Base-by-base conservation (phyloP, 1,140 invertebrate genomes). In the Acromyrmex charruanus region DNA sequence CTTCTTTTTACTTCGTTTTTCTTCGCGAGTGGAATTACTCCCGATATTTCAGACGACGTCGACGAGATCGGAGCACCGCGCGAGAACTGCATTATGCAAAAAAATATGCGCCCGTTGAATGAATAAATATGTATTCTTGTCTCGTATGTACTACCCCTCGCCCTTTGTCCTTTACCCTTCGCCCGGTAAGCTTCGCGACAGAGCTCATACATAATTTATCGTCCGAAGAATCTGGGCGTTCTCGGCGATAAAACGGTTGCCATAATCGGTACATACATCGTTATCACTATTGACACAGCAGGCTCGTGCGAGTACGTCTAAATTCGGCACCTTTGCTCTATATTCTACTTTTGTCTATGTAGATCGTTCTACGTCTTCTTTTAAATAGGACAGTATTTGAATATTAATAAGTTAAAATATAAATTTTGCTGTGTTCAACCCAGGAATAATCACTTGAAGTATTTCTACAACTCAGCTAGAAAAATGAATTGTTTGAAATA, bases 71-170 rank as follows among this genome's bases (percentile, higher is more conserved):
- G 69, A 18, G 74, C 49, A 65, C 65, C 71, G 86, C 74, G 90
- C 65, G 74, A 68, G 35, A 85, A 81, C 90, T 91, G 74, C 74
- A 92, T 92, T 92, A 92, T 92, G 91, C 84, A 92, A 92, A 92
- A 92, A 87, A 91, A 89, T 90, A 89, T 88, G 88, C 85, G 86
- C 77, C 88, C 87, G 87, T 90, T 91, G 90, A 84, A 77, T 75
- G 88, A 92, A 91, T 90, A 91, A 91, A 91, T 93, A 90, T 93
- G 89, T 91, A 91, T 93, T 89, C 87, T 85, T 82, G 59, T 90
- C 89, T 39, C 82, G 71, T 75, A 77, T 65, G 72, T 49, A 71
- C 31, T 39, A 69, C n/a, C 72, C 18, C 61, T 79, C 49, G 82
- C 59, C 69, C 53, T 86, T 86, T 86, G 87, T 88, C 61, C 87